phyloP scores from a whole-genome alignment of 2,797 vertebrate genomes.

The Perodicticus potto region DNA sequence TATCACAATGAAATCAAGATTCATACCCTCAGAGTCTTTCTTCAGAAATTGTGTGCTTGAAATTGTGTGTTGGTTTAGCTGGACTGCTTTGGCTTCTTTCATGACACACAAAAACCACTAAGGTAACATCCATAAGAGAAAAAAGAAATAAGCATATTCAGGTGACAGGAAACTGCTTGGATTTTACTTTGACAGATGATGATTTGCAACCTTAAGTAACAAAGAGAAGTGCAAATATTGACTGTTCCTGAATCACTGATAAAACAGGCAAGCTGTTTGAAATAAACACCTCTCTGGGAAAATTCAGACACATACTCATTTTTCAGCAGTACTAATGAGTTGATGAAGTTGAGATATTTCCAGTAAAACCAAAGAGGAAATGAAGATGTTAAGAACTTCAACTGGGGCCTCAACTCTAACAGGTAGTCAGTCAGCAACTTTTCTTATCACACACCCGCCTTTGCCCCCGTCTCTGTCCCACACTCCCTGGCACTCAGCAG shows the following conservation, averaged over 20 bases:
- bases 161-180: conserved; percentile 1
- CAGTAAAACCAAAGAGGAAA: conserved; percentile 57
- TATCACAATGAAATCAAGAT: not conserved
- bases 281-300: conserved; percentile 29
- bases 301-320: conserved; percentile 25
- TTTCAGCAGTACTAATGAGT: not conserved
- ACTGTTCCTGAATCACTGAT: conserved; percentile 46
- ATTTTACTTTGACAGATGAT: conserved; percentile 50
- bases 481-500: not conserved
- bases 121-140: not conserved
- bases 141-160: not conserved
- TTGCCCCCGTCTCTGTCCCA: not conserved
- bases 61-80: too few species aligned
- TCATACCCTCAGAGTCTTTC: not conserved
- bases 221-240: conserved; percentile 58
- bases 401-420: not conserved
- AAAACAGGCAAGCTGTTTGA: conserved; percentile 31
- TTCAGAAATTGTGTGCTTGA: not conserved
- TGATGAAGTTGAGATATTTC: not conserved
- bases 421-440: not conserved
- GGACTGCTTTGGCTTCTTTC: not conserved
- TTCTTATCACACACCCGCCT: not conserved
- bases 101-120: not conserved
- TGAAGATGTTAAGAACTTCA: not conserved
- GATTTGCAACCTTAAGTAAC: conserved; percentile 56